Base-by-base conservation (phyloP, 2,888 invertebrate genomes). In the Nomada ferruginata region DNA sequence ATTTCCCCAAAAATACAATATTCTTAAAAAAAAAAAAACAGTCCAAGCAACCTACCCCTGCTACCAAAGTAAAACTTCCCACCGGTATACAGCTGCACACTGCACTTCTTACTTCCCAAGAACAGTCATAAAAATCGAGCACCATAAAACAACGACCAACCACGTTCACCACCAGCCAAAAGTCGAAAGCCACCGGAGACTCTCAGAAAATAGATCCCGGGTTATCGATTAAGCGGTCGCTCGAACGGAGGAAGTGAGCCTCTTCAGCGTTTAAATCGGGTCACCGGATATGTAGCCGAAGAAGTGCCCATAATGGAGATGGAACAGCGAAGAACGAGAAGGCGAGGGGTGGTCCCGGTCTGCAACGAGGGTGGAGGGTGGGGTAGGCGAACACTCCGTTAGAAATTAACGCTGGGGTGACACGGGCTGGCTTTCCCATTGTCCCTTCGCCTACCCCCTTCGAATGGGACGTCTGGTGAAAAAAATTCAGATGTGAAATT, bases 401-500 rank as follows among this genome's bases (percentile, higher is more conserved):
- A 92, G 90, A 92, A 93, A 92, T 92, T 92, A 93, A 92, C 91
- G 86, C 90, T 86, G 74, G 89, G 90, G 89, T 88, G 90, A 90
- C 89, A 87, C 88, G 76, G 89, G 88, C 89, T 89, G 89, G 88
- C 85, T 82, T 84, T 84, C 76, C 88, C 89, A 92, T 92, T 92
- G 92, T 92, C 90, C 90, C 84, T 76, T 70, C 68, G 76, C 71
- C 82, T 78, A 80, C 80, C 79, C 83, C 85, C 85, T 81, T 85
- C 74, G 79, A 83, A 81, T 78, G 64, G 82, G 76, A 79, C 76
- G 84, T 77, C 86, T 85, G 71, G 68, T 89, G 89, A 91, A 91
- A 91, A 91, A 92, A 92, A 92, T 92, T 92, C 90, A 91, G 92
- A 92, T 92, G 93, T 92, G 91, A 93, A 93, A 93, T 93, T 90